phyloP scores from a whole-genome alignment of 2,888 invertebrate species.

The Chymomyza caudatula region DNA sequence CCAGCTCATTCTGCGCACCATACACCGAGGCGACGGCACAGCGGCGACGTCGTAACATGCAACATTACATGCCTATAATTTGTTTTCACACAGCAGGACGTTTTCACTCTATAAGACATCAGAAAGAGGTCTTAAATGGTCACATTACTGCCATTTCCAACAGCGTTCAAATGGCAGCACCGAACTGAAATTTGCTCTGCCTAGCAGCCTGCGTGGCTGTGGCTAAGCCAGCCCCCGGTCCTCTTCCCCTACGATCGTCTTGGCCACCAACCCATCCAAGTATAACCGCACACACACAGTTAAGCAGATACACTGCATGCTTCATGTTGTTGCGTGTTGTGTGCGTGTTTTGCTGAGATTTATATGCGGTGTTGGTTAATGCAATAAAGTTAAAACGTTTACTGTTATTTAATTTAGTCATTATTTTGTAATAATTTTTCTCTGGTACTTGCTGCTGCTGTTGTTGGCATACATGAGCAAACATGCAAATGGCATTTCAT shows the following conservation, averaged over 20 bases:
- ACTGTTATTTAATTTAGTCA: conserved; percentile 52
- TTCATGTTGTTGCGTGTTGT: conserved; percentile 14
- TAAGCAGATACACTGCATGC: neutral
- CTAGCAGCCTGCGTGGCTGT: neutral
- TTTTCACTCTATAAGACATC: conserved; percentile 76
- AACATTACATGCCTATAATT: conserved; percentile 77
- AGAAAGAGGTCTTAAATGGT: conserved; percentile 75
- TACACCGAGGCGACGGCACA: neutral
- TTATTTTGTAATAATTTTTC: conserved; percentile 45
- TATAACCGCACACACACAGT: neutral
- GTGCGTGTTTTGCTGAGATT: conserved; percentile 30
- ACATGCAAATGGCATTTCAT: conserved; percentile 35
- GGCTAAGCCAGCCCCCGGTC: neutral
- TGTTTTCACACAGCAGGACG: conserved; percentile 77
- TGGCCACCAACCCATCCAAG: neutral
- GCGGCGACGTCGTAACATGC: conserved; percentile 67
- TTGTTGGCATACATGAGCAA: neutral
- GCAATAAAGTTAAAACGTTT: conserved; percentile 44
- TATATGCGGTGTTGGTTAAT: conserved; percentile 35
- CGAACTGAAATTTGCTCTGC: neutral
- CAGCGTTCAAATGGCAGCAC: conserved; percentile 71
- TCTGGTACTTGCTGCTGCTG: neutral
- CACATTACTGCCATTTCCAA: conserved; percentile 74
- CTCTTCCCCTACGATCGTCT: neutral
- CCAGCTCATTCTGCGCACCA: neutral